Percentiles rank a stretch among this genome's conserved stretches.
Conservation (phyloP, 1,140 invertebrate genomes). For the Antheraea mylitta region DNA sequence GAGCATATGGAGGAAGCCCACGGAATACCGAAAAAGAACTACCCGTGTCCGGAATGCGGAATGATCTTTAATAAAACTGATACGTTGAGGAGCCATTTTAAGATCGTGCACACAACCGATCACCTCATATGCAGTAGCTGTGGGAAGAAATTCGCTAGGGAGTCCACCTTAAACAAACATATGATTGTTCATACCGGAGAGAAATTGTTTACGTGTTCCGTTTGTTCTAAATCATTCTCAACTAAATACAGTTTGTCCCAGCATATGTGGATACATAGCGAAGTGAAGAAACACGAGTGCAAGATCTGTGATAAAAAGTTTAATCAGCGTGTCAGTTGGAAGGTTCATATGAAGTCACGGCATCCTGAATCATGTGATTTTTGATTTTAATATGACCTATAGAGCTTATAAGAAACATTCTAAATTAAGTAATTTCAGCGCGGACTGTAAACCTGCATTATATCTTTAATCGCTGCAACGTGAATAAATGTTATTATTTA, state of each 20-base stretch:
- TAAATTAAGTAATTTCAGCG: no score
- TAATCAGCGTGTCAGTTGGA: constrained; percentile 34
- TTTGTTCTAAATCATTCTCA: constrained; percentile 51
- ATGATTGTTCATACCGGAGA: constrained; percentile 65
- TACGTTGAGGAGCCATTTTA: constrained; percentile 28
- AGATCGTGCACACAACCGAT: constrained; percentile 27
- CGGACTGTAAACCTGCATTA: no score
- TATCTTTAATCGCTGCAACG: no score
- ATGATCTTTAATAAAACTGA: constrained; percentile 18
- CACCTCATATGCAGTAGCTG: constrained; percentile 24
- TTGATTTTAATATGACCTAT: not conserved
- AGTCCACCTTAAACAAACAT: constrained; percentile 25
- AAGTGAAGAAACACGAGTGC: constrained; percentile 80
- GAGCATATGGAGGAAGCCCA: constrained; percentile 28
- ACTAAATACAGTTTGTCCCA: constrained; percentile 31
- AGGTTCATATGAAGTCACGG: constrained; percentile 30
- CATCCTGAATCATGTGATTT: constrained; percentile 13
- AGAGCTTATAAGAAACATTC: no score
- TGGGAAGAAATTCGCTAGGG: constrained; percentile 25
- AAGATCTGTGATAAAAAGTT: constrained; percentile 73
- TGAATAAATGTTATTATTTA: no score
- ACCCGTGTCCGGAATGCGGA: constrained; percentile 27
- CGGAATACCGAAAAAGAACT: constrained; percentile 20
- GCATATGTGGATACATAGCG: constrained; percentile 75
- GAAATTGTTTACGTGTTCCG: constrained; percentile 65